Evolutionary conservation across 1,140 invertebrate species (phyloP).

Genomic region (Lepidurus apus): DNA sequence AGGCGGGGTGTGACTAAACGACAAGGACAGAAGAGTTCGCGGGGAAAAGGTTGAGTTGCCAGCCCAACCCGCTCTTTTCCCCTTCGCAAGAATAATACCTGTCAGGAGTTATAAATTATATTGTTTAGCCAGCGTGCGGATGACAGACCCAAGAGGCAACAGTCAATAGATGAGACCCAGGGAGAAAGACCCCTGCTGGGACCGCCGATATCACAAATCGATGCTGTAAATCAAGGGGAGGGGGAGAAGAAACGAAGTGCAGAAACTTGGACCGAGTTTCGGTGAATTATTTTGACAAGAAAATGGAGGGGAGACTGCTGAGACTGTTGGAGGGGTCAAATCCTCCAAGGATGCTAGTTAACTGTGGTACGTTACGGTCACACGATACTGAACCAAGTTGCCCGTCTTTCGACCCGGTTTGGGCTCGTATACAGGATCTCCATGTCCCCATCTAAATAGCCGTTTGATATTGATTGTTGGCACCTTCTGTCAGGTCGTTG

Average conservation of each 20-base stretch:
- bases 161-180: conserved; percentile 24
- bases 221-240: conserved; percentile 6
- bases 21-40: not conserved
- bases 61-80: not conserved
- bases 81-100: not conserved
- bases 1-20: conserved; percentile 4
- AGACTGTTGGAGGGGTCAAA: not conserved
- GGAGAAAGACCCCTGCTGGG: conserved; percentile 3
- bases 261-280: conserved; percentile 29
- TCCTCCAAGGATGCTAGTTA: no score
- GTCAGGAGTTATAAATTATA: conserved; percentile 29
- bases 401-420: no score
- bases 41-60: not conserved
- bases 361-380: no score
- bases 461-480: not conserved
- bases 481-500: not conserved
- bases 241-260: conserved; percentile 25
- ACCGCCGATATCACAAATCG: not conserved
- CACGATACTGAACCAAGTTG: no score
- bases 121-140: conserved; percentile 25
- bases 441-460: not conserved
- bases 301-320: conserved; percentile 12
- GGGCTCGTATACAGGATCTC: no score
- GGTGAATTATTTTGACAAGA: conserved; percentile 19
- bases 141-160: conserved; percentile 17